Evolutionary conservation across 2,113 vertebrate species (phyloP).

Genomic region (Ptyas mucosa): DNA sequence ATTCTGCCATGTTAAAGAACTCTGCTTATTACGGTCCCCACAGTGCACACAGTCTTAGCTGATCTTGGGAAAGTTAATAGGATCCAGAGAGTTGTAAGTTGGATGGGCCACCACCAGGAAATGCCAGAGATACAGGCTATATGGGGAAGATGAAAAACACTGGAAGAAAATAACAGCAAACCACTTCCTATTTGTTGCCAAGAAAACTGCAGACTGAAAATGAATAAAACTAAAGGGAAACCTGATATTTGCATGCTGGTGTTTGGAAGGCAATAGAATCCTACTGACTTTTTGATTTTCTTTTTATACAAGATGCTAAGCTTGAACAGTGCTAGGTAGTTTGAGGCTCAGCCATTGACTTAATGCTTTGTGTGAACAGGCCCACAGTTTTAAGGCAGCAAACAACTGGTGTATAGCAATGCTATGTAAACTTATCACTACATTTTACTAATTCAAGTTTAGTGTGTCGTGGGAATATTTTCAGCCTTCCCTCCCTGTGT

Average conservation of each 20-base stretch:
- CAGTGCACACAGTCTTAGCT: not conserved
- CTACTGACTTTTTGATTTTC: not conserved
- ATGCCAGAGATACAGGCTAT: not conserved
- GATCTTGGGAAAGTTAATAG: not conserved
- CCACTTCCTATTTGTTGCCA: not conserved
- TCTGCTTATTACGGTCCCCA: not conserved
- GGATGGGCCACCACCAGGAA: not conserved
- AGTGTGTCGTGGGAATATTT: not conserved
- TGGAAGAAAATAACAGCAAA: not conserved
- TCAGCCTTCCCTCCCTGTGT: not conserved
- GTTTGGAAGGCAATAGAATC: not conserved
- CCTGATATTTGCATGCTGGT: not conserved
- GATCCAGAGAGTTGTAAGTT: not conserved
- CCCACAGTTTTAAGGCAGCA: not conserved
- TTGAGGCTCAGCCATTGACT: not conserved
- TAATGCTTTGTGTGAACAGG: not conserved
- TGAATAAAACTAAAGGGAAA: not conserved
- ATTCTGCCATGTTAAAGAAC: not conserved
- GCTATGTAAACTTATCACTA: not conserved
- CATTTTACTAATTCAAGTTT: not conserved
- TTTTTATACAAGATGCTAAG: not conserved
- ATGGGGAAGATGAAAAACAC: not conserved
- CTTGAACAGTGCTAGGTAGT: not conserved
- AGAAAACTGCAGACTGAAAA: not conserved
- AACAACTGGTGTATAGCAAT: not conserved